These are phyloP conservation scores for Asteroscopus sphinx DNA, from an alignment of 2,888 invertebrate genomes.

Conservation along the genomic window DNA sequence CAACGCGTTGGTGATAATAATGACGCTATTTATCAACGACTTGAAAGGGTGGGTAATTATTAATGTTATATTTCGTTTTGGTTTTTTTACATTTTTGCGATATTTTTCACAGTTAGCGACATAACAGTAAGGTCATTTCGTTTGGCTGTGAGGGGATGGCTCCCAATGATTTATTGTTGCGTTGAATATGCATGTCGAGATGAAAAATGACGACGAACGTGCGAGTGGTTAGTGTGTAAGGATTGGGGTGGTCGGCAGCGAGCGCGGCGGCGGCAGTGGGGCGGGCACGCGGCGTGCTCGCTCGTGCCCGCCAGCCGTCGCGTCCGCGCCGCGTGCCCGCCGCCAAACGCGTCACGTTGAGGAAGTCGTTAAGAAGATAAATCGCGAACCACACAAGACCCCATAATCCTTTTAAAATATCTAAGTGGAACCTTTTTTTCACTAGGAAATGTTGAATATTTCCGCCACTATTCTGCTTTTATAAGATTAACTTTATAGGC, in stretches of 20 bases:
- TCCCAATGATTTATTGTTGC: slow-evolving; percentile 86
- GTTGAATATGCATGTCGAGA: slow-evolving; percentile 89
- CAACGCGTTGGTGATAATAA: slow-evolving; percentile 86
- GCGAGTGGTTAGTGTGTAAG: slow-evolving; percentile 74
- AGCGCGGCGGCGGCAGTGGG: slow-evolving; percentile 25
- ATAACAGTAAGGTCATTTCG: slow-evolving; percentile 83
- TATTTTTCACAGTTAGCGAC: slow-evolving; percentile 80
- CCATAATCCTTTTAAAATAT: slow-evolving; percentile 80
- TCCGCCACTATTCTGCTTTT: slow-evolving; percentile 49
- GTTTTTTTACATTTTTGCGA: slow-evolving; percentile 83
- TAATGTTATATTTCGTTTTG: slow-evolving; percentile 84
- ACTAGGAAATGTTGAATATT: slow-evolving; percentile 60
- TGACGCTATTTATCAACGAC: slow-evolving; percentile 87
- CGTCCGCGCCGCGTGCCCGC: slow-evolving; percentile 37
- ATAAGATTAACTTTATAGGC: slow-evolving; percentile 46
- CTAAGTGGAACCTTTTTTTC: slow-evolving; percentile 69
- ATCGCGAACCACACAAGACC: slow-evolving; percentile 78
- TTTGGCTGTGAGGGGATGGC: slow-evolving; percentile 78
- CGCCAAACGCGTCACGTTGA: slow-evolving; percentile 73
- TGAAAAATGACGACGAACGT: slow-evolving; percentile 87
- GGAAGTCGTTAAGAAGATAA: slow-evolving; percentile 87
- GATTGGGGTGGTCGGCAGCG: slow-evolving; percentile 51
- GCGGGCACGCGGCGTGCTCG: slow-evolving; percentile 35
- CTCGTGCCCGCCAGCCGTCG: slow-evolving; percentile 11
- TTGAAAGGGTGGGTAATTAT: slow-evolving; percentile 88